phyloP scores from a whole-genome alignment of 1,140 invertebrate genomes.

The Penaeus chinensis region DNA sequence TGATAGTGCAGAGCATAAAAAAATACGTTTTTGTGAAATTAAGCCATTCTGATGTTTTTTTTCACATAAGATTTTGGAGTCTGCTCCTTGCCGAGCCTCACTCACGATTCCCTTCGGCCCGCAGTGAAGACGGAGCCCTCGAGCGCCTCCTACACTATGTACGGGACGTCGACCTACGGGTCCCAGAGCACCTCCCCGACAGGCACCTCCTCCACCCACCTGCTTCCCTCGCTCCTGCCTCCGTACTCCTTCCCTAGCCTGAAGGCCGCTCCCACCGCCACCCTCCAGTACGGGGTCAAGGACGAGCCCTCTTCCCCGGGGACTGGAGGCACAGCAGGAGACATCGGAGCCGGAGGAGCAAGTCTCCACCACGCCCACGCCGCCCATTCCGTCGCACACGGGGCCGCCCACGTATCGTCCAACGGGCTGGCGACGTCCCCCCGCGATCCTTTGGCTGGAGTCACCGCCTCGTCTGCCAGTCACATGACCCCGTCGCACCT shows the following conservation, averaged over 20 bases:
- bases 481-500: neutral
- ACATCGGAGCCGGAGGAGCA: no score
- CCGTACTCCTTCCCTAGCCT: constrained; percentile 30
- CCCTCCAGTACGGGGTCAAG: constrained; percentile 30
- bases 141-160: constrained; percentile 20
- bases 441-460: neutral
- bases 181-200: constrained; percentile 35
- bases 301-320: constrained; percentile 49
- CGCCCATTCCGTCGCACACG: constrained; percentile 20
- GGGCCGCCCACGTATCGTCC: neutral
- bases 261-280: neutral
- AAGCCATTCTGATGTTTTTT: no score
- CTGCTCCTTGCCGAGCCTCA: no score
- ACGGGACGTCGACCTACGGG: constrained; percentile 25
- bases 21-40: no score
- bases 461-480: neutral
- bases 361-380: neutral
- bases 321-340: neutral
- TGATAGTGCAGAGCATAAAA: no score
- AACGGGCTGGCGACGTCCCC: no score
- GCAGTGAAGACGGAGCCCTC: constrained; percentile 47
- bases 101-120: neutral
- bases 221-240: constrained; percentile 35
- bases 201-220: neutral
- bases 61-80: no score